Evolutionary conservation across 2,888 invertebrate species (phyloP), one percentile per base, ranked within the genome.

Genomic region (Daptonema setosum): DNA sequence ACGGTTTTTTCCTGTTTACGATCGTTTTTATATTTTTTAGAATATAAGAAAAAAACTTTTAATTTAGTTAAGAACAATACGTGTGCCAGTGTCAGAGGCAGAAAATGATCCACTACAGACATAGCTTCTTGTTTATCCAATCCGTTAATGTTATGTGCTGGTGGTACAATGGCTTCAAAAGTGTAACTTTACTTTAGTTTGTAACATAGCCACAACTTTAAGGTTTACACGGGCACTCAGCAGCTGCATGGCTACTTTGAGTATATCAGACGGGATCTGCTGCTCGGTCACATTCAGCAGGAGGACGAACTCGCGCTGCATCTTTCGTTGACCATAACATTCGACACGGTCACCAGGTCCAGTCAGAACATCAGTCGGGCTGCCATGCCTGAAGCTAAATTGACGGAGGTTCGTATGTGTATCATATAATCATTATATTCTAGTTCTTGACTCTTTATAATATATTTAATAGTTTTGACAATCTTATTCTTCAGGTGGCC

Each of bases 161-260:
- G n/a, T n/a, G n/a, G n/a, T n/a, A n/a, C n/a, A n/a, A n/a, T n/a
- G n/a, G n/a, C n/a, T n/a, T n/a, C n/a, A n/a, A n/a, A n/a, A n/a
- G n/a, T n/a, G n/a, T n/a, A n/a, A n/a, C n/a, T n/a, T n/a, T n/a
- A n/a, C n/a, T n/a, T 35, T 17, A 8, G 35, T 17, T 35, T 35
- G 35, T 35, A 17, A 35, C 35, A 35, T 35, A 17, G 8, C 8
- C 11, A 35, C 35, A 35, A 8, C 35, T 35, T 35, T 35, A 25
- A 50, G 50, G 50, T 69, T 2, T 69, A 69, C 54, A 66, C 67
- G 5, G 69, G 69, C 45, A 68, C 67, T 2, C 69, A 69, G 52
- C 69, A 69, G 59, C 65, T 67, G n/a, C 54, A 62, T 50, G 57
- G 54, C 14, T 68, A 68, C 56, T 68, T 68, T 50, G 69, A 69